Evolutionary conservation across 2,888 invertebrate species (phyloP).

Genomic region (Ormyrus rosae): DNA sequence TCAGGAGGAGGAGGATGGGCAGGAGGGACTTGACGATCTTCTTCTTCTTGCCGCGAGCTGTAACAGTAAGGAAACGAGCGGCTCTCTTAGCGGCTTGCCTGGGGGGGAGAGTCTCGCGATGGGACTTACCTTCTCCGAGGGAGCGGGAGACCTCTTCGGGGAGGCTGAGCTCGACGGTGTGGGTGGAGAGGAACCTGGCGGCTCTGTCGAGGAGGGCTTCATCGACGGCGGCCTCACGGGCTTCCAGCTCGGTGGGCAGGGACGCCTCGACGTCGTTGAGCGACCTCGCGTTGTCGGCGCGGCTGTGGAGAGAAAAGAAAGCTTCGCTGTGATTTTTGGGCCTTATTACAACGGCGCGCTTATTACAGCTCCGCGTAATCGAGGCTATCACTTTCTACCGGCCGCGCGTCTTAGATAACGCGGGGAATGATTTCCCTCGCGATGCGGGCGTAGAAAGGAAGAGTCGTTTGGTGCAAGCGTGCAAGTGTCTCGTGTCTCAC

Average conservation of each 20-base stretch:
- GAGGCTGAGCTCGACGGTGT: conserved; percentile 88
- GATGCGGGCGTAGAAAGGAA: conserved; percentile 9
- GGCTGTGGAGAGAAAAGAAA: conserved; percentile 62
- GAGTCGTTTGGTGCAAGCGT: background rate
- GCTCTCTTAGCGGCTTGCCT: too few relatives aligned
- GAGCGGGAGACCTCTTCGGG: conserved; percentile 87
- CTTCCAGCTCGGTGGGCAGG: conserved; percentile 84
- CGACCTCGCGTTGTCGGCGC: conserved; percentile 77
- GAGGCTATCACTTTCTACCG: conserved; percentile 24
- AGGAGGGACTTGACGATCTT: conserved; percentile 86
- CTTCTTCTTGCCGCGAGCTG: conserved; percentile 85
- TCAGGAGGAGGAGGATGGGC: conserved; percentile 85
- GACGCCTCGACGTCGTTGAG: conserved; percentile 80
- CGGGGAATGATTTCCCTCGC: background rate
- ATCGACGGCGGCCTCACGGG: conserved; percentile 85
- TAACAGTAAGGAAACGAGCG: conserved; percentile 8
- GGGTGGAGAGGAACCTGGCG: conserved; percentile 85
- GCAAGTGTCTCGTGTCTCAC: conserved; percentile 61
- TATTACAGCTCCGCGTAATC: conserved; percentile 15
- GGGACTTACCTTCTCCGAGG: conserved; percentile 86
- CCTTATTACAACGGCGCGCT: conserved; percentile 12
- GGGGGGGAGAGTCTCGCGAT: too few relatives aligned
- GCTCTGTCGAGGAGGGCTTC: conserved; percentile 85
- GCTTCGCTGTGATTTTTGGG: conserved; percentile 2
- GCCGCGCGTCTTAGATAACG: conserved; percentile 43